Evolutionary conservation across 2,113 vertebrate genomes (phyloP).

Genomic region (Micronycteris hirsuta): DNA sequence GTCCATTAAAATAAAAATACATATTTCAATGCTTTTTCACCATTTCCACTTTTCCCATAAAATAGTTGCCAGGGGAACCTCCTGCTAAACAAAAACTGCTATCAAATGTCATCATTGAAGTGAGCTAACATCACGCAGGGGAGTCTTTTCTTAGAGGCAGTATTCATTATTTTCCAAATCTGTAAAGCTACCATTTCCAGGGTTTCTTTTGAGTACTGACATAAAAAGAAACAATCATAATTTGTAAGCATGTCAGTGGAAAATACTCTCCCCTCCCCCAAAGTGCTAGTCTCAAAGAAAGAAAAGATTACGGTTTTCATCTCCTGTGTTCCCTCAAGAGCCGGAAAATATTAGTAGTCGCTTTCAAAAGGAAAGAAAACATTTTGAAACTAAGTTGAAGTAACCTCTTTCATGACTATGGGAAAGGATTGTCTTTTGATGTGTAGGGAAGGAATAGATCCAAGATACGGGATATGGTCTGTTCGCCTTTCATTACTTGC

Average conservation of each 20-base stretch:
- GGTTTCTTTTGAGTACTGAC: slow-evolving; percentile 48
- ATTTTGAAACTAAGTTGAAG: slow-evolving; percentile 42
- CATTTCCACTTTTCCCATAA: slow-evolving; percentile 20
- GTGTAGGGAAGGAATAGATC: not conserved
- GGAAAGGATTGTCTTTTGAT: not conserved
- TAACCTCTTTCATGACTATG: not conserved
- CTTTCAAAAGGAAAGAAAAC: slow-evolving; percentile 16
- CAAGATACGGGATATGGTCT: not conserved
- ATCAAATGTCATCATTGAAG: slow-evolving; percentile 52
- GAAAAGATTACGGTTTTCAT: not conserved
- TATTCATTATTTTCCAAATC: slow-evolving; percentile 58
- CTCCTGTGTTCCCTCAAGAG: not conserved
- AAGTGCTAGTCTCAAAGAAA: not conserved
- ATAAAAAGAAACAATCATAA: slow-evolving; percentile 64
- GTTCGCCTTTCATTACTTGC: not conserved
- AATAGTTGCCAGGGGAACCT: slow-evolving; percentile 47
- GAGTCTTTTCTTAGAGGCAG: not conserved
- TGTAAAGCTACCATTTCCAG: slow-evolving; percentile 54
- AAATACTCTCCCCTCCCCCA: not conserved
- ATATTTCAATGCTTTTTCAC: not conserved
- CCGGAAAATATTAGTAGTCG: not conserved
- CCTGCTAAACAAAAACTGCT: slow-evolving; percentile 45
- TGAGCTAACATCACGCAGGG: not conserved
- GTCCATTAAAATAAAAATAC: not conserved
- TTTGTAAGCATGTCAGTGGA: slow-evolving; percentile 42